Percentiles rank a stretch among this genome's conserved stretches.
phyloP scores from a whole-genome alignment of 1,140 invertebrate genomes.

The Oryzaephilus surinamensis region DNA sequence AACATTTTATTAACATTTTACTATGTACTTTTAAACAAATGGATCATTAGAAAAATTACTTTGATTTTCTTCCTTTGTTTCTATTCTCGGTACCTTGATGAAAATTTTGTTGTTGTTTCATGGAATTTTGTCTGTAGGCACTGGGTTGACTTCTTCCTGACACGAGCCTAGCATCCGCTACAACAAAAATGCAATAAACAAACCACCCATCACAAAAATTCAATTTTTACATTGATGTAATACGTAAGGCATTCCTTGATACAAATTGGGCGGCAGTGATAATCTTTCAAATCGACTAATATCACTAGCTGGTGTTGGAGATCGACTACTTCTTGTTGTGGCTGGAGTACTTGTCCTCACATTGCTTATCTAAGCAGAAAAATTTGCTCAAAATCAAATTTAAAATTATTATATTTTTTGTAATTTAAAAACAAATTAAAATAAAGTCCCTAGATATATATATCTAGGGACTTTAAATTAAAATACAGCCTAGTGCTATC shows the following conservation, averaged over 20 bases:
- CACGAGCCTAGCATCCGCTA: conserved; percentile 27
- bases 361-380: conserved; percentile 24
- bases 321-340: conserved; percentile 29
- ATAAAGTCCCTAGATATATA: not conserved
- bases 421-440: not conserved
- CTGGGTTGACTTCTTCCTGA: conserved; percentile 25
- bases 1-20: too few relatives aligned
- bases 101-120: conserved; percentile 11
- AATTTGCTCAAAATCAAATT: not conserved
- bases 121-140: conserved; percentile 23
- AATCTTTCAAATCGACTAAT: conserved; percentile 24
- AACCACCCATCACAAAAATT: conserved; percentile 9
- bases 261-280: conserved; percentile 19
- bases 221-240: conserved; percentile 31
- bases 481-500: not conserved
- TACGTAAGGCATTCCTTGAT: conserved; percentile 32
- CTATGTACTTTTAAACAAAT: too few relatives aligned
- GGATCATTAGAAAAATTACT: too few relatives aligned
- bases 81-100: conserved; percentile 13
- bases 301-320: conserved; percentile 32
- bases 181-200: conserved; percentile 11
- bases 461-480: not conserved
- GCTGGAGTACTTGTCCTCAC: conserved; percentile 28
- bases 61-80: conserved; percentile 21
- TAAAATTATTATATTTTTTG: conserved; percentile 1